Conservation (phyloP, 2,797 vertebrate species). For the Esox masquinongy region DNA sequence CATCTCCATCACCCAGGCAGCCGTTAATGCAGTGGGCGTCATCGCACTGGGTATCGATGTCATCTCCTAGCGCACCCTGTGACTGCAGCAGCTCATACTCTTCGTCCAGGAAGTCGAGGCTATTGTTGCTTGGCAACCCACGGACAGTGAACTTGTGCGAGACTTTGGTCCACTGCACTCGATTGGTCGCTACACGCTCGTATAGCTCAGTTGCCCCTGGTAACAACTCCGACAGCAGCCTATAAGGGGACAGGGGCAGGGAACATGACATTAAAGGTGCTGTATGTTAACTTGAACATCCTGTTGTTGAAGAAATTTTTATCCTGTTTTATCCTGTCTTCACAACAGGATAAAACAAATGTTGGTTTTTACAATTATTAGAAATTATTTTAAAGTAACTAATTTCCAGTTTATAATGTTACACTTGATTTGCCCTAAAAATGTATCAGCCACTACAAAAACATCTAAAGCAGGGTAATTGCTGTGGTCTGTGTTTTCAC, state of each 20-base stretch:
- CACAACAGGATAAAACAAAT: no score
- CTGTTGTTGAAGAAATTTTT: no score
- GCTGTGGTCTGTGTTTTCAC: not conserved
- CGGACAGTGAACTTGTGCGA: constrained; percentile 97
- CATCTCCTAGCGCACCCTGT: constrained; percentile 77
- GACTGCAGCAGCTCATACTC: constrained; percentile 86
- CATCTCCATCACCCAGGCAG: constrained; percentile 76
- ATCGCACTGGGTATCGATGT: constrained; percentile 68
- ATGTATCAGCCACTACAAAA: no score
- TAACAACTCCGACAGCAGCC: constrained; percentile 91
- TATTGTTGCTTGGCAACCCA: constrained; percentile 96
- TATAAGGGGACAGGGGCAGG: constrained; percentile 45
- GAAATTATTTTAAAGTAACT: no score
- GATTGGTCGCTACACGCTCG: constrained; percentile 89
- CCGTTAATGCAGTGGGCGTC: constrained; percentile 82
- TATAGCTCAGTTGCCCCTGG: constrained; percentile 87
- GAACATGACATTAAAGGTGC: not conserved
- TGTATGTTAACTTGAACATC: no score
- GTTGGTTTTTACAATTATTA: no score
- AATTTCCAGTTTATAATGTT: no score
- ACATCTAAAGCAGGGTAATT: not conserved
- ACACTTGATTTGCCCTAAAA: no score
- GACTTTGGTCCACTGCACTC: constrained; percentile 96
- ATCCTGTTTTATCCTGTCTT: no score
- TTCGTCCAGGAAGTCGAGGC: constrained; percentile 95